phyloP scores from a whole-genome alignment of 2,888 invertebrate genomes.

The Ganaspis brasiliensis region DNA sequence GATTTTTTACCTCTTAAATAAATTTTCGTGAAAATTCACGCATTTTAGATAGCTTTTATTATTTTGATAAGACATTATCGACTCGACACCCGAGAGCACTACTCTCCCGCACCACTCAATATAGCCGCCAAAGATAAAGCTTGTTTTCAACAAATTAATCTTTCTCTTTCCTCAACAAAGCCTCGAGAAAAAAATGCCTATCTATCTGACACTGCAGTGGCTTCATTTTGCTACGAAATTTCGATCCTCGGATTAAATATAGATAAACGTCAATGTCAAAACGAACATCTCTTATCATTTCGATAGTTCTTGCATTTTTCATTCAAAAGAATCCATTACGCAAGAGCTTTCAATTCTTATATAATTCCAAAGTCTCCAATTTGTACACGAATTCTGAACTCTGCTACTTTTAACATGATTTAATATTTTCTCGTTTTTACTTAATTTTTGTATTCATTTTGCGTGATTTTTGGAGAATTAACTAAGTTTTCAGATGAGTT shows the following conservation, averaged over 20 bases:
- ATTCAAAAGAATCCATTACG: not conserved
- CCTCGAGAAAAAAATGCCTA: constrained; percentile 38
- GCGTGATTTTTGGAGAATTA: too few species aligned
- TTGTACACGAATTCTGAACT: too few species aligned
- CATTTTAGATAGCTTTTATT: constrained; percentile 41
- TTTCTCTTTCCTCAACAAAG: constrained; percentile 46
- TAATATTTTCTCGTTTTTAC: too few species aligned
- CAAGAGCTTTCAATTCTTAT: not conserved
- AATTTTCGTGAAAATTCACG: constrained; percentile 14
- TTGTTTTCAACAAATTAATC: constrained; percentile 52
- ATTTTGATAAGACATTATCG: constrained; percentile 48
- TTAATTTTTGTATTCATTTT: too few species aligned
- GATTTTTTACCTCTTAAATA: not conserved
- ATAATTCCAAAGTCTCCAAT: too few species aligned
- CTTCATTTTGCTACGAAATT: constrained; percentile 48
- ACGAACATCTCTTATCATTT: not conserved
- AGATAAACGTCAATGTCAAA: constrained; percentile 25
- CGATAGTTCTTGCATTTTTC: not conserved
- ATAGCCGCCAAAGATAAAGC: constrained; percentile 42
- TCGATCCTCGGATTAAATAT: constrained; percentile 25
- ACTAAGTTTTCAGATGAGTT: too few species aligned
- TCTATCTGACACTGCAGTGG: constrained; percentile 35
- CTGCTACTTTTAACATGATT: too few species aligned
- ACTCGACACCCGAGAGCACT: not conserved
- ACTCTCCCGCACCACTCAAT: constrained; percentile 18